phyloP scores from a whole-genome alignment of 2,797 vertebrate genomes.

The Psittacula derbiana region DNA sequence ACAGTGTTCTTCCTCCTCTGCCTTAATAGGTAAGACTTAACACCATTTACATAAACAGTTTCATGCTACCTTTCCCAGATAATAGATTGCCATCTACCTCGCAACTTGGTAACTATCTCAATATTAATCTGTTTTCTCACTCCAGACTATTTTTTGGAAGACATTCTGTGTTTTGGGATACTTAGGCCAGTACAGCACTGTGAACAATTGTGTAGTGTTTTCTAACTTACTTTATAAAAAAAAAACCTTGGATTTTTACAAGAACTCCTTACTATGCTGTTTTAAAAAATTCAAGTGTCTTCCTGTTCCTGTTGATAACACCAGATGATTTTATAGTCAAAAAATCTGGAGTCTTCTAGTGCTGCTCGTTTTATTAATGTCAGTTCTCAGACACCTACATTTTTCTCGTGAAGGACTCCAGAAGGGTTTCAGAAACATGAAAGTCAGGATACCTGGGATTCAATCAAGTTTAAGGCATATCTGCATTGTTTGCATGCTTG shows the following conservation, averaged over 20 bases:
- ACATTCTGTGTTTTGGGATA: not conserved
- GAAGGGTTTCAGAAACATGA: not conserved
- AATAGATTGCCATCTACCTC: not conserved
- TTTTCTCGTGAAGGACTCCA: not conserved
- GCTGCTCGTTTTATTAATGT: not conserved
- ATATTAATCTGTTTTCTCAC: not conserved
- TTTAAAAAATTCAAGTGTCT: not conserved
- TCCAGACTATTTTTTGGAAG: not conserved
- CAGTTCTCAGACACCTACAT: not conserved
- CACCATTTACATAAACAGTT: not conserved
- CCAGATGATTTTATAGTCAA: not conserved
- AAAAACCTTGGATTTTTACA: accelerated
- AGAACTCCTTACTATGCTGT: not conserved
- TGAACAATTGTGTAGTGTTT: not conserved
- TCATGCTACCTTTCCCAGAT: not conserved
- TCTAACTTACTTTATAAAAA: not conserved
- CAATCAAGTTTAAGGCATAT: not conserved
- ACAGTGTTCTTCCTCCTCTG: not conserved
- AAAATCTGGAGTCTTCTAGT: not conserved
- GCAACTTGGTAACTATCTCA: not conserved
- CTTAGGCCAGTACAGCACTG: not conserved
- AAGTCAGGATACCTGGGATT: too few relatives aligned
- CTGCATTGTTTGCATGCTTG: not conserved
- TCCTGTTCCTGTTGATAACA: not conserved
- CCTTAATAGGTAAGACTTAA: not conserved